Conservation (phyloP, 2,888 invertebrate genomes). For the Thera obeliscata region DNA sequence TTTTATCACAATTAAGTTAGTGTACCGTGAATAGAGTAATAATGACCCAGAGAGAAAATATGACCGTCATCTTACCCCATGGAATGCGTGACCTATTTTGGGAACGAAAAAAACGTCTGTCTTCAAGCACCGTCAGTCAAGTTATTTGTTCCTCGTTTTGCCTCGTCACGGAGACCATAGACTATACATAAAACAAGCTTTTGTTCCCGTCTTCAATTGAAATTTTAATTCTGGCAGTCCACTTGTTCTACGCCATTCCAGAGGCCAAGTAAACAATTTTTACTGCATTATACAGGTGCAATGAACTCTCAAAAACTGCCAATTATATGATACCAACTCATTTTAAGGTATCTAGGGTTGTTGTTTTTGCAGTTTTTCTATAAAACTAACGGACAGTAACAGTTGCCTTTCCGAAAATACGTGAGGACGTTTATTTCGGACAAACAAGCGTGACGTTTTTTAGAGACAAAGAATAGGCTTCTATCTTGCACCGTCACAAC, state of each 20-base stretch:
- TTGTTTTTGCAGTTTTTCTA: no score
- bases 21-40: not conserved
- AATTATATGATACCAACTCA: no score
- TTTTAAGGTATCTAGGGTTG: no score
- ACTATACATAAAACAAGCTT: not conserved
- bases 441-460: slow-evolving; percentile 1
- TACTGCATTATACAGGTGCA: no score
- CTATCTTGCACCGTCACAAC: slow-evolving; percentile 17
- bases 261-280: no score
- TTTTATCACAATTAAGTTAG: no score
- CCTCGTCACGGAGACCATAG: slow-evolving; percentile 27
- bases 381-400: no score
- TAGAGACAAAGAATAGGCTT: not conserved
- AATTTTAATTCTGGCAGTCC: not conserved
- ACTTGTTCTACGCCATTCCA: no score
- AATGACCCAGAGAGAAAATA: slow-evolving; percentile 21
- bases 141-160: slow-evolving; percentile 23
- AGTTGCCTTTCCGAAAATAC: no score
- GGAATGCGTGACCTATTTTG: slow-evolving; percentile 35
- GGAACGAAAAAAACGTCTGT: slow-evolving; percentile 12
- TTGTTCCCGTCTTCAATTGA: not conserved
- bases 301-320: no score
- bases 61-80: slow-evolving; percentile 30
- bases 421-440: not conserved
- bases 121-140: slow-evolving; percentile 26